Evolutionary conservation across 1,140 invertebrate species (phyloP).

Genomic region (Psix sp.): DNA sequence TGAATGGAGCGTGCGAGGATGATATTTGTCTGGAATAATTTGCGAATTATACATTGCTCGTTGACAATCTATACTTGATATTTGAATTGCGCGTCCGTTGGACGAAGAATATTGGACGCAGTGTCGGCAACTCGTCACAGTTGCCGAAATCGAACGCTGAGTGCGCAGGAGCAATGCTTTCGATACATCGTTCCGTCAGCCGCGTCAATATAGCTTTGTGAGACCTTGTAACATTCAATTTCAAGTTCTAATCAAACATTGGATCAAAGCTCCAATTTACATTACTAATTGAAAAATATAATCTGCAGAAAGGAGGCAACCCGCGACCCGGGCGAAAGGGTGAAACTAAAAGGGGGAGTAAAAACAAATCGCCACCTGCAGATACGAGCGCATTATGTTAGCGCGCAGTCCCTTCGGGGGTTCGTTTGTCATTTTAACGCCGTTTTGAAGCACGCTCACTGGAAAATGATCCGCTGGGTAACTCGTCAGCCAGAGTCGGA

Average conservation of each 20-base stretch:
- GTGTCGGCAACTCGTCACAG: constrained; percentile 37
- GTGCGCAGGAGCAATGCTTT: constrained; percentile 48
- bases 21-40: constrained; percentile 49
- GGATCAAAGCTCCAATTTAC: constrained; percentile 51
- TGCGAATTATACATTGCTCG: constrained; percentile 36
- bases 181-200: constrained; percentile 38
- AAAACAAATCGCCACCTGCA: constrained; percentile 1
- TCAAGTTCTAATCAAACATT: constrained; percentile 54
- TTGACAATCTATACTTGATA: constrained; percentile 40
- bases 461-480: constrained; percentile 95
- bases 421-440: constrained; percentile 98
- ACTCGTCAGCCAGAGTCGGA: constrained; percentile 95
- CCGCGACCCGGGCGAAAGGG: too few species aligned
- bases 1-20: constrained; percentile 26
- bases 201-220: constrained; percentile 52
- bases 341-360: too few species aligned
- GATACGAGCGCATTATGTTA: constrained; percentile 86
- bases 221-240: constrained; percentile 59
- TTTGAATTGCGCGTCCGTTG: constrained; percentile 45
- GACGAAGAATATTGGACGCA: constrained; percentile 32
- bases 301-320: constrained; percentile 32
- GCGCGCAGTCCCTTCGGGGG: constrained; percentile 89
- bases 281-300: constrained; percentile 53
- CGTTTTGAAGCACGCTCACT: constrained; percentile 85
- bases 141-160: constrained; percentile 5